These are phyloP conservation scores for Poeciliopsis turrubarensis DNA, from an alignment of 2,113 vertebrate species.

Conservation along the genomic window DNA sequence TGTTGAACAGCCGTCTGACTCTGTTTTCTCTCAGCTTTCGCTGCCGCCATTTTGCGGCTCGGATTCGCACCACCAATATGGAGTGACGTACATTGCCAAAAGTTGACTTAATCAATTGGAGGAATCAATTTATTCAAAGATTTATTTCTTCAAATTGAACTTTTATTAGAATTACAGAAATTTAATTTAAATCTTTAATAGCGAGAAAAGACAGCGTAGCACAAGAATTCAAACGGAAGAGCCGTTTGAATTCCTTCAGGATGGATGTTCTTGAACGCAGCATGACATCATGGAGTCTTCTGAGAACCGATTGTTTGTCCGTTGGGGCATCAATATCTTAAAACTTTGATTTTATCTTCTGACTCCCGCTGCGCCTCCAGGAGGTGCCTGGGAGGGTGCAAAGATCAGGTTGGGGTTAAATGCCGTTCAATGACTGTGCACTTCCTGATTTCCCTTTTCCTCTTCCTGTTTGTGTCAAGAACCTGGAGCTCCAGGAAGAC, in stretches of 20 bases:
- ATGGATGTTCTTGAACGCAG: constrained; percentile 22
- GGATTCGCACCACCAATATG: too few species aligned
- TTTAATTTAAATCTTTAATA: too few species aligned
- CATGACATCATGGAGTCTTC: constrained; percentile 25
- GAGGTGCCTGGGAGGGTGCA: background rate
- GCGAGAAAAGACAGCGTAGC: too few species aligned
- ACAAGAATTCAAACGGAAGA: too few species aligned
- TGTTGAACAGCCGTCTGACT: too few species aligned
- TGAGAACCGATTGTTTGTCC: constrained; percentile 20
- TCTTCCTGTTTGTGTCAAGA: constrained; percentile 49
- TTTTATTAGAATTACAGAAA: too few species aligned
- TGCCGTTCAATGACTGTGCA: background rate
- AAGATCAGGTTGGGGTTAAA: constrained; percentile 22
- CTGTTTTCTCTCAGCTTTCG: too few species aligned
- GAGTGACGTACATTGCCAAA: too few species aligned
- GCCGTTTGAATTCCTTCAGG: background rate
- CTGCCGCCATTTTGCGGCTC: too few species aligned
- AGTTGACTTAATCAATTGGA: too few species aligned
- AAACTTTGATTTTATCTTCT: background rate
- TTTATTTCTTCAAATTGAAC: too few species aligned
- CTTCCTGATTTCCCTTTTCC: constrained; percentile 12
- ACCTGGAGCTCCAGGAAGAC: constrained; percentile 11
- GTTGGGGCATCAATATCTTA: background rate
- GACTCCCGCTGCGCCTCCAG: background rate
- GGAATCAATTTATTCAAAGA: too few species aligned